Base-by-base conservation (phyloP, 2,797 vertebrate species). In the Neostethus bicornis region DNA sequence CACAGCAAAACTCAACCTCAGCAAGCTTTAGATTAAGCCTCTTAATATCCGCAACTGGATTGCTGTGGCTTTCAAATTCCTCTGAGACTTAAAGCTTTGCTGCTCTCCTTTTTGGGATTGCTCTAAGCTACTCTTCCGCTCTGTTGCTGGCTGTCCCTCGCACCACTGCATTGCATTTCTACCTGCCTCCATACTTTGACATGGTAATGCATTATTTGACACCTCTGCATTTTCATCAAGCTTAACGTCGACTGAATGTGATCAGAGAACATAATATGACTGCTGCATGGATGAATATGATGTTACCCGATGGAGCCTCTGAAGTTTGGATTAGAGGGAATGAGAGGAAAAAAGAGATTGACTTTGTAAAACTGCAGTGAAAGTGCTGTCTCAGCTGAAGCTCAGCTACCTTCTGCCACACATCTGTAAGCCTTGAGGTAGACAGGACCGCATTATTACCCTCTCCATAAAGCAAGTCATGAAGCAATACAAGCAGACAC, bases 41-140 rank as follows among this genome's bases (percentile, higher is more conserved):
- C 90, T 91, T 93, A 92, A 92, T 90, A 91, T 90, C 88, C 77
- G 67, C 88, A 84, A 85, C 87, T 87, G 85, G 87, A 89, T 92
- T 90, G 88, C 83, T 82, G 72, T 77, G 75, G 86, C 84, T 91
- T 88, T 85, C 57, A 86, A 84, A 87, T 88, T 87, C 88, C 81
- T 84, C 67, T 44, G 61, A 80, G 87, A 88, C 83, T 89, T 85
- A 88, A 81, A 81, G 81, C 89, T 86, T 73, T 70, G 77, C 80
- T 45, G 64, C 67, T 77, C 76, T 85, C 75, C 85, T 85, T 82
- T 88, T 86, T 56, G 64, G 79, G 73, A 81, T 81, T 70, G 66
- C 72, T 80, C 60, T 78, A 81, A 87, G 83, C 82, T 71, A 76
- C 75, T 79, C 70, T 83, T 64, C 74, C 26, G 7, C 65, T 60